phyloP scores from a whole-genome alignment of 2,888 invertebrate genomes.

The Neoascia interrupta region DNA sequence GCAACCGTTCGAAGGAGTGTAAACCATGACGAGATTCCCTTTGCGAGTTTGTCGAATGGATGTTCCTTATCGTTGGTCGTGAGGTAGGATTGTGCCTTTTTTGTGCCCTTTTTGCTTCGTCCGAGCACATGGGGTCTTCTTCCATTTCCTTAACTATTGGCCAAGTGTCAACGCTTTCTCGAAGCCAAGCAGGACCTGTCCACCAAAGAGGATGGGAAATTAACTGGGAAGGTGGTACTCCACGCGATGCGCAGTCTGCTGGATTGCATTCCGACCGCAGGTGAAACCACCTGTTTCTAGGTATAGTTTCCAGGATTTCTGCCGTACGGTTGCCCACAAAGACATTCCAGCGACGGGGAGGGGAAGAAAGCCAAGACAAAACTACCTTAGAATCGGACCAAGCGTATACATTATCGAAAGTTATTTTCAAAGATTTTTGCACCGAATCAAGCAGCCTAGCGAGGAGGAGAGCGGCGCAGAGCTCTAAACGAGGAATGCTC shows the following conservation, averaged over 20 bases:
- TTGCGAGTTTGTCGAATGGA: background rate
- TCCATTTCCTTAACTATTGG: background rate
- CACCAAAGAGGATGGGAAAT: background rate
- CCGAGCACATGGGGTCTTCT: background rate
- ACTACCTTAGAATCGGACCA: slow-evolving; percentile 7
- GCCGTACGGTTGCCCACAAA: slow-evolving; percentile 11
- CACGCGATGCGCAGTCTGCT: background rate
- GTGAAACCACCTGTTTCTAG: slow-evolving; percentile 1
- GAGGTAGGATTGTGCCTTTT: background rate
- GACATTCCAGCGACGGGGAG: background rate
- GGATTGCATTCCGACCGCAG: background rate
- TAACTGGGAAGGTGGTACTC: background rate
- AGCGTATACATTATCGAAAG: background rate
- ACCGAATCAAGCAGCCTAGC: background rate
- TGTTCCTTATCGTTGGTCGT: no score
- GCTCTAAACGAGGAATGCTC: background rate
- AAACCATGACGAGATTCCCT: background rate
- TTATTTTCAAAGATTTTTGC: background rate
- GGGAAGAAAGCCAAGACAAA: background rate
- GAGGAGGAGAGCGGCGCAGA: background rate
- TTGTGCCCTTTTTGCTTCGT: background rate
- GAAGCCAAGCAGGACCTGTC: background rate
- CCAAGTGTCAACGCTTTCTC: background rate
- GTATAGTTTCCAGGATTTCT: background rate
- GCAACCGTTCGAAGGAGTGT: background rate